Evolutionary conservation across 2,113 vertebrate genomes (phyloP), one percentile per base, ranked within the genome.

Genomic region (Anolis sagrei): DNA sequence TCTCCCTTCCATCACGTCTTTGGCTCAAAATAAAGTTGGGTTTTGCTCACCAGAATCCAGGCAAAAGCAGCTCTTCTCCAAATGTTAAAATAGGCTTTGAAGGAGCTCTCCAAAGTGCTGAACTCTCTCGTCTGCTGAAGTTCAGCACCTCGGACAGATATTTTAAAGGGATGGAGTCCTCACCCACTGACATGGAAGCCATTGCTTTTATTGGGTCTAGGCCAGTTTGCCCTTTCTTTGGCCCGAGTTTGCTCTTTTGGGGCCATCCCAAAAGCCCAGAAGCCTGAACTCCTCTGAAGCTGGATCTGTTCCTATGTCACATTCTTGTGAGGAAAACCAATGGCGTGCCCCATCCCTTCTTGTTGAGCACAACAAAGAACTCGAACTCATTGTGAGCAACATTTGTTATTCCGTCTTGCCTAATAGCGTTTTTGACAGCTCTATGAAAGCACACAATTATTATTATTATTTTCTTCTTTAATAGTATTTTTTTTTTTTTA

Each of bases 341-440:
- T 10, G 34, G 66, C 32, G 34, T 5, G 51, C 4, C 34, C 27
- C 10, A 19, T 32, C 76, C 51, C 69, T 49, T 34, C 84, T 18
- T 79, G 66, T 73, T 29, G 51, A 44, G 36, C 16, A 68, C 44
- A 85, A 72, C 49, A 58, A 72, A 78, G 68, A n/a, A 23, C 76
- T 61, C 34, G 11, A 27, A 72, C 29, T 51, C 49, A 69, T 44
- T 58, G 36, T 48, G 10, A 25, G 66, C 23, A 19, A 68, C 5
- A 19, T 72, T 85, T 79, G 84, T 85, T 73, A 36, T 73, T 85
- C 84, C 76, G 44, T 73, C 84, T 34, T 85, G 68, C 66, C 34
- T 79, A 85, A 85, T 79, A 72, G 84, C 84, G 48, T 79, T 85
- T 85, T 73, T 85, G 84, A 85, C 76, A 85, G 76, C 84, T 73